A percentile compares a stretch with the other conserved stretches of the same genome.
phyloP scores from a whole-genome alignment of 1,140 invertebrate species.

The Bombus breviceps region DNA sequence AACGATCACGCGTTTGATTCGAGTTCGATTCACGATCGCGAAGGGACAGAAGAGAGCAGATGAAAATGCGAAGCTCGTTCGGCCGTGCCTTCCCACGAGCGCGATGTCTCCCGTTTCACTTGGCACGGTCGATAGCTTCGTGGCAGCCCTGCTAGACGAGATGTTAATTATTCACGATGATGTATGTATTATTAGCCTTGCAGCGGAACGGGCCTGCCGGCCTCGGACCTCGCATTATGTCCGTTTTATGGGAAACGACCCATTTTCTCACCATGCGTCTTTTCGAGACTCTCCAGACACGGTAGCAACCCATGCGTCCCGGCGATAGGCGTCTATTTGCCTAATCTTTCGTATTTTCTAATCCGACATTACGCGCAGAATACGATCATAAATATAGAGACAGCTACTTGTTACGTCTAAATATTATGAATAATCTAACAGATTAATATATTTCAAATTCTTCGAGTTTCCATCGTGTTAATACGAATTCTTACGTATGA shows the following conservation, averaged over 20 bases:
- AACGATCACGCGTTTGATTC: conserved; percentile 28
- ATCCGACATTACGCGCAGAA: too few species aligned
- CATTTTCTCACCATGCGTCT: not conserved
- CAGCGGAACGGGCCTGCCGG: not conserved
- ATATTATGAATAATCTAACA: too few species aligned
- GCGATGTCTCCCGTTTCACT: conserved; percentile 45
- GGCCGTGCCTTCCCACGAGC: conserved; percentile 38
- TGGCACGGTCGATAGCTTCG: conserved; percentile 17
- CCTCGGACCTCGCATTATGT: not conserved
- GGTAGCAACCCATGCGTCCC: too few species aligned
- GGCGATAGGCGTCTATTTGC: too few species aligned
- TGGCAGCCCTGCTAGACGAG: conserved; percentile 23
- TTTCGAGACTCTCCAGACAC: not conserved
- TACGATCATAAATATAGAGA: too few species aligned
- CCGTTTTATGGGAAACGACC: conserved; percentile 25
- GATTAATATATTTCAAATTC: too few species aligned
- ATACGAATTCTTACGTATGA: too few species aligned
- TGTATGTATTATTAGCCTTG: conserved; percentile 36
- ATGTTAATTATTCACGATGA: conserved; percentile 52
- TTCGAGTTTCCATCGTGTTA: too few species aligned
- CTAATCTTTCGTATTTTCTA: too few species aligned
- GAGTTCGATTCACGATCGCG: conserved; percentile 40
- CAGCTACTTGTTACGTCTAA: too few species aligned
- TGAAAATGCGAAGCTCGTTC: conserved; percentile 48
- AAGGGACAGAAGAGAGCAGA: conserved; percentile 8